phyloP scores from a whole-genome alignment of 1,140 invertebrate species.

The Trichonephila inaurata region DNA sequence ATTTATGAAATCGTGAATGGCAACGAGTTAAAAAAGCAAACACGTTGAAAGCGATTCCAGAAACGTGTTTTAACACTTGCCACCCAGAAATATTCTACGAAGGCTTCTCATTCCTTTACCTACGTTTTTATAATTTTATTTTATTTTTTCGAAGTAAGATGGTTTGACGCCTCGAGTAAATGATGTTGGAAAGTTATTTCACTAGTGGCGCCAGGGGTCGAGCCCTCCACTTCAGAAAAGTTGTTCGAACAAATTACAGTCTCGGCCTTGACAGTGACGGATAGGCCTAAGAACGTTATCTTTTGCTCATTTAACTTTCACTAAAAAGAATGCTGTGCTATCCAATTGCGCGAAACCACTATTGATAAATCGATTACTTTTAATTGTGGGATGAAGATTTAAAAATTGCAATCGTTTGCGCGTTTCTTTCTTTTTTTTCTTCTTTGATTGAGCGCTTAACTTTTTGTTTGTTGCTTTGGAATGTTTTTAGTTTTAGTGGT shows the following conservation, averaged over 20 bases:
- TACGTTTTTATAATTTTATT: neutral
- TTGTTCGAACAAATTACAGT: conserved; percentile 35
- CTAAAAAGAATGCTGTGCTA: neutral
- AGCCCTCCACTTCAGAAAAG: neutral
- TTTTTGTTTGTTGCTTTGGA: no score
- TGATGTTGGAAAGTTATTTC: conserved; percentile 16
- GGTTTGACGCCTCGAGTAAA: conserved; percentile 23
- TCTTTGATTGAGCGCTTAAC: neutral
- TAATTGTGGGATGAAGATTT: neutral
- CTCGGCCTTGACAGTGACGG: conserved; percentile 3
- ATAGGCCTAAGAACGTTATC: neutral
- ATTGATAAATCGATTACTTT: conserved; percentile 11
- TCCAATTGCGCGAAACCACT: no score
- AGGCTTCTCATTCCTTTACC: neutral
- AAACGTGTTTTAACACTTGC: conserved; percentile 18
- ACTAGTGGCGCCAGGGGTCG: neutral
- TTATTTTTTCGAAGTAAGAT: neutral
- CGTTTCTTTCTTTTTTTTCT: neutral
- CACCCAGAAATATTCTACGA: neutral
- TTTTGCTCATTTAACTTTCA: neutral
- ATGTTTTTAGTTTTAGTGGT: no score
- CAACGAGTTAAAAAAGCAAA: neutral
- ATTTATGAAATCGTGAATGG: neutral
- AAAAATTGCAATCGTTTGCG: neutral
- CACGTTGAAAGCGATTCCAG: neutral